Conservation (phyloP, 2,113 vertebrate genomes). For the Procavia capensis region DNA sequence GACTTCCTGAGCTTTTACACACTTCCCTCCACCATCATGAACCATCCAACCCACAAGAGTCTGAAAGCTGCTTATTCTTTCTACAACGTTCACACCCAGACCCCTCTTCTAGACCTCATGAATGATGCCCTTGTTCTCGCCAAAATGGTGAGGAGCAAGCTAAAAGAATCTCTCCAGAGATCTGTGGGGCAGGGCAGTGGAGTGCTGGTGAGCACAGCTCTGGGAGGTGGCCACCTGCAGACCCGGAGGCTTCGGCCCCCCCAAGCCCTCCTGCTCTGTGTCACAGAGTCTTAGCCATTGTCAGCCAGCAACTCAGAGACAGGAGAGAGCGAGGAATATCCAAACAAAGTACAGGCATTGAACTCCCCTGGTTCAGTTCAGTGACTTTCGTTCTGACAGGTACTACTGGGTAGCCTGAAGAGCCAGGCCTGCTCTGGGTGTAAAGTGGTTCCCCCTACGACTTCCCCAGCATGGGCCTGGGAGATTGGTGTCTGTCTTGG, state of each 20-base stretch:
- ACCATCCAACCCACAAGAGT: conserved; percentile 97
- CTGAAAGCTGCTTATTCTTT: conserved; percentile 99
- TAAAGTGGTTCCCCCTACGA: not conserved
- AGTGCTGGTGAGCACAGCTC: not conserved
- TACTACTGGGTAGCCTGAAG: conserved; percentile 23
- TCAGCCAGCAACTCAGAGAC: not conserved
- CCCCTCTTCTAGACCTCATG: conserved; percentile 97
- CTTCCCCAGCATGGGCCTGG: not conserved
- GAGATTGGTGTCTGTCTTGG: not conserved
- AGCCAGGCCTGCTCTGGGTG: not conserved
- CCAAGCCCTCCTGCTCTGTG: not conserved
- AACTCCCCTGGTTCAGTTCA: conserved; percentile 46
- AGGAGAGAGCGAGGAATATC: not conserved
- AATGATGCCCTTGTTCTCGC: conserved; percentile 97
- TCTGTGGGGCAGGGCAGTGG: not conserved
- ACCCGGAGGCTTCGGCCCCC: not conserved
- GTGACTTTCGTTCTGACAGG: conserved; percentile 36
- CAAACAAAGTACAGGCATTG: not conserved
- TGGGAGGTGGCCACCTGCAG: not conserved
- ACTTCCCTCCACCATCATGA: conserved; percentile 99
- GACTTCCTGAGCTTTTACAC: conserved; percentile 99
- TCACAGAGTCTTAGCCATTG: not conserved
- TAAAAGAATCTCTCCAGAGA: not conserved
- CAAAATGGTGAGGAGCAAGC: conserved; percentile 92
- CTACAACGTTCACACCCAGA: conserved; percentile 98